Evolutionary conservation across 2,888 invertebrate species (phyloP).

Genomic region (Malacosoma neustria): DNA sequence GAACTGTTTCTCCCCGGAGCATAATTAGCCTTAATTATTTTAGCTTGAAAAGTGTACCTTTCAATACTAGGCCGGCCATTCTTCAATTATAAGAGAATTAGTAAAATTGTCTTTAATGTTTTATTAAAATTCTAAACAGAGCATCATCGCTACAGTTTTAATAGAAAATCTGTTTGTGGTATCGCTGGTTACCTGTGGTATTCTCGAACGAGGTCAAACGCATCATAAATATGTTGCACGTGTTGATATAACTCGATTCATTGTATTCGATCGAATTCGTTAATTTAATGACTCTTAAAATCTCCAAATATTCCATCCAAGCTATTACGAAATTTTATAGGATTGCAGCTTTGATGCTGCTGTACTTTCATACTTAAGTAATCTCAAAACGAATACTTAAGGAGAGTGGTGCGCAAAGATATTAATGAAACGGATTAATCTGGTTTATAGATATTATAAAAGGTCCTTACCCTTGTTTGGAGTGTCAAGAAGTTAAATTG

Average conservation of each 20-base stretch:
- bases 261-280: not conserved
- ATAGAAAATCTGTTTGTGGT: not conserved
- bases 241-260: not conserved
- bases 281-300: not conserved
- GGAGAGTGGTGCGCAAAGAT: not conserved
- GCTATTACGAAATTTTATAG: not conserved
- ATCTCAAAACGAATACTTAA: not conserved
- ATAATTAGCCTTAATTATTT: too few species aligned
- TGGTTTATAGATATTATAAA: too few species aligned
- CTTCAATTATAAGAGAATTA: not conserved
- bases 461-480: too few species aligned
- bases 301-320: not conserved
- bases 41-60: too few species aligned
- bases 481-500: too few species aligned
- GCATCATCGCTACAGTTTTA: not conserved
- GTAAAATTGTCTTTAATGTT: not conserved
- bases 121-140: not conserved
- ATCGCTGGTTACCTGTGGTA: not conserved
- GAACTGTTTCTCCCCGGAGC: too few species aligned
- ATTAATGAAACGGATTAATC: not conserved
- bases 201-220: not conserved
- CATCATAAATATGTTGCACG: not conserved
- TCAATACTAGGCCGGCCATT: too few species aligned
- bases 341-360: not conserved
- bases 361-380: not conserved